These are phyloP conservation scores for Drosophila atripex DNA, from an alignment of 2,888 invertebrate genomes.

Conservation along the genomic window DNA sequence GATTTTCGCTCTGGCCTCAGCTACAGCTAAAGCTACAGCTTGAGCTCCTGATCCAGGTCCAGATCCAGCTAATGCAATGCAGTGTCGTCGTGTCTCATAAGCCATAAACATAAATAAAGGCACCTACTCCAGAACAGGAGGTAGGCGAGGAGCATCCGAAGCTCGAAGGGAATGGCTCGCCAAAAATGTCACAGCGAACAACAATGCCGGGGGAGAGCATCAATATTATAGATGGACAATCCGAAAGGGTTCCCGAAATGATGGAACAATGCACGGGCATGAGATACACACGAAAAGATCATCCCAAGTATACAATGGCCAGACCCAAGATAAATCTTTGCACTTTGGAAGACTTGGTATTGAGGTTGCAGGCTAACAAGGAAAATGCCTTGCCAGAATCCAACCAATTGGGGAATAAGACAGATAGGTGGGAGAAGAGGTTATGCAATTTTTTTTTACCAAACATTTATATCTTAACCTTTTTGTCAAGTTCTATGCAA, in stretches of 20 bases:
- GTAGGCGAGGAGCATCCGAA: not conserved
- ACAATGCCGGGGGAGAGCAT: slow-evolving; percentile 37
- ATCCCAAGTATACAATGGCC: slow-evolving; percentile 9
- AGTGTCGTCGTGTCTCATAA: slow-evolving; percentile 75
- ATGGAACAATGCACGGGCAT: slow-evolving; percentile 47
- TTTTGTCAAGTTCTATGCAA: no score
- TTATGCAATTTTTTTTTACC: not conserved
- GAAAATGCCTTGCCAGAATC: slow-evolving; percentile 6
- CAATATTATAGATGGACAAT: slow-evolving; percentile 52
- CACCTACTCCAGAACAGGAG: slow-evolving; percentile 62
- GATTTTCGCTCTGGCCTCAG: slow-evolving; percentile 6
- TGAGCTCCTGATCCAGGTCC: slow-evolving; percentile 4
- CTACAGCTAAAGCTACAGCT: slow-evolving; percentile 53
- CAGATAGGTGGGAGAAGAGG: not conserved
- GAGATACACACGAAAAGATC: slow-evolving; percentile 1
- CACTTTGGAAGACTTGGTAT: slow-evolving; percentile 2
- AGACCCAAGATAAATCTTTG: slow-evolving; percentile 7
- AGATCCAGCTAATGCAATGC: slow-evolving; percentile 73
- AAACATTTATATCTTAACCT: not conserved
- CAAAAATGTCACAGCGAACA: slow-evolving; percentile 56
- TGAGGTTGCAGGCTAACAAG: not conserved
- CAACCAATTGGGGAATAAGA: not conserved
- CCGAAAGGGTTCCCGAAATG: slow-evolving; percentile 37
- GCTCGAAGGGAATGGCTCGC: slow-evolving; percentile 31
- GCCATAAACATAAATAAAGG: slow-evolving; percentile 82